A percentile compares a stretch with the other conserved stretches of the same genome.
Evolutionary conservation across 2,888 invertebrate genomes (phyloP).

Genomic region (Xylota segnis): DNA sequence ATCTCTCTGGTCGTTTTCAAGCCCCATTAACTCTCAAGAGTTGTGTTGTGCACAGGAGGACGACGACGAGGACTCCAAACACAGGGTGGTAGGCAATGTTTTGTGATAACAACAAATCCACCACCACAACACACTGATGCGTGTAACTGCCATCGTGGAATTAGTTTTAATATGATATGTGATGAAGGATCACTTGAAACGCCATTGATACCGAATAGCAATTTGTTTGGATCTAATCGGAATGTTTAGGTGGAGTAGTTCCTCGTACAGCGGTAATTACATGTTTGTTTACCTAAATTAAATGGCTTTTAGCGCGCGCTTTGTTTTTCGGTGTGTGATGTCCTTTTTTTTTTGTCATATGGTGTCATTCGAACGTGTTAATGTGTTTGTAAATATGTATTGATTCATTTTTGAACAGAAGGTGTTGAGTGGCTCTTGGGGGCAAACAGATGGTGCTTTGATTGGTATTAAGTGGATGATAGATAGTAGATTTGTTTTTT

Average conservation of each 20-base stretch:
- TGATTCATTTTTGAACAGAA: slow-evolving; percentile 72
- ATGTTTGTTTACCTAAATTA: slow-evolving; percentile 75
- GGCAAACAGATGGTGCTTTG: slow-evolving; percentile 55
- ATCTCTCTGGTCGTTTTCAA: slow-evolving; percentile 64
- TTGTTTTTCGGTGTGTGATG: slow-evolving; percentile 22
- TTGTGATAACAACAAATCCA: slow-evolving; percentile 47
- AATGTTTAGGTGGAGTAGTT: slow-evolving; percentile 24
- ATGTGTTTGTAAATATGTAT: slow-evolving; percentile 73
- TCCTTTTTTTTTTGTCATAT: slow-evolving; percentile 46
- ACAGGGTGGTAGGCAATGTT: slow-evolving; percentile 18
- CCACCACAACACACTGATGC: slow-evolving; percentile 12
- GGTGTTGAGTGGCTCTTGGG: slow-evolving; percentile 61
- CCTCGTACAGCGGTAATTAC: slow-evolving; percentile 62
- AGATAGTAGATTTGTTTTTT: slow-evolving; percentile 23
- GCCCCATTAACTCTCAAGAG: slow-evolving; percentile 70
- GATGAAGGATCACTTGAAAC: slow-evolving; percentile 69
- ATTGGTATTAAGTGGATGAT: slow-evolving; percentile 68
- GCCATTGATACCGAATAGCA: background rate
- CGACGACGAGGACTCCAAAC: too few relatives aligned
- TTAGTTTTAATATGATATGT: slow-evolving; percentile 58
- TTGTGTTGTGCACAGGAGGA: slow-evolving; percentile 22
- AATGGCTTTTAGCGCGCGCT: slow-evolving; percentile 61
- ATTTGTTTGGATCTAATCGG: slow-evolving; percentile 43
- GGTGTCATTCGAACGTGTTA: slow-evolving; percentile 56
- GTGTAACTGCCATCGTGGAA: slow-evolving; percentile 61